A percentile compares a stretch with the other conserved stretches of the same genome.
These are phyloP conservation scores for Apis mellifera DNA, from an alignment of 1,140 invertebrate species.

Conservation along the genomic window Amel_HAv3.1 CM009937.2:150501-151000, in stretches of 20 bases:
- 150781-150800: background rate
- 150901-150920: conserved; percentile 82
- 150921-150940: conserved; percentile 82
- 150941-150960: conserved; percentile 83
- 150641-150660: background rate
- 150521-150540: conserved; percentile 44
- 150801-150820: conserved; percentile 7
- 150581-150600: conserved; percentile 60
- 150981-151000: conserved; percentile 81
- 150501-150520: conserved; percentile 20
- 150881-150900: conserved; percentile 87
- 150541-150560: conserved; percentile 17
- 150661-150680: background rate
- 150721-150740: background rate
- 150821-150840: background rate
- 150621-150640: background rate
- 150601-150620: background rate
- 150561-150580: conserved; percentile 71
- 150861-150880: conserved; percentile 81
- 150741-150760: conserved; percentile 51
- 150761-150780: conserved; percentile 5
- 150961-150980: conserved; percentile 79
- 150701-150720: background rate
- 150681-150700: conserved; percentile 1
- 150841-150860: conserved; percentile 23